Conservation (phyloP, 2,113 vertebrate genomes). For the Cariama cristata region DNA sequence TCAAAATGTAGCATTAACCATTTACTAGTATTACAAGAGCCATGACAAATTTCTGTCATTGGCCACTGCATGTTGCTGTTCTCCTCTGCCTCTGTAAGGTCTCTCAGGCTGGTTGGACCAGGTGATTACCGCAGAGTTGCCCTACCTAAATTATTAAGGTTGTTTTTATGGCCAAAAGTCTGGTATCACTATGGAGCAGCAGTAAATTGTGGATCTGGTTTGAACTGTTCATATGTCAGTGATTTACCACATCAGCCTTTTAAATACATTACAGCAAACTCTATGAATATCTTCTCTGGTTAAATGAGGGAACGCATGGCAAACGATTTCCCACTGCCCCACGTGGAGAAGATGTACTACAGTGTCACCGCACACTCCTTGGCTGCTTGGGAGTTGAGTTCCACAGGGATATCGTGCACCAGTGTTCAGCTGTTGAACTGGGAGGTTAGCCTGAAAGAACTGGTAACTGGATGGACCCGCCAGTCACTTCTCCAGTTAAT, state of each 20-base stretch:
- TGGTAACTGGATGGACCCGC: neutral
- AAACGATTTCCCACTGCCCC: neutral
- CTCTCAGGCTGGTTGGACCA: neutral
- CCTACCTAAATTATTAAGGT: neutral
- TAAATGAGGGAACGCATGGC: neutral
- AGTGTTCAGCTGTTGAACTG: neutral
- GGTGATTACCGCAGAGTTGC: neutral
- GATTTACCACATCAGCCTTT: neutral
- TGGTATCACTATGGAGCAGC: neutral
- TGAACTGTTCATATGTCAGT: neutral
- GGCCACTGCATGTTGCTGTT: neutral
- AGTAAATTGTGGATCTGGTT: neutral
- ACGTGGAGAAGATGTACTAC: neutral
- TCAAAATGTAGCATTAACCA: constrained; percentile 5
- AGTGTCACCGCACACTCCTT: neutral
- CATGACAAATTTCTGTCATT: neutral
- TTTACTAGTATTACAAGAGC: neutral
- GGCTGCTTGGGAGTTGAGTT: neutral
- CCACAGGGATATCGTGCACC: neutral
- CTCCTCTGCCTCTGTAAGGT: neutral
- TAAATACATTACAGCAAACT: neutral
- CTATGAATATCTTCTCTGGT: neutral
- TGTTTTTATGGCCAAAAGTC: neutral
- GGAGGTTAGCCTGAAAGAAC: neutral
- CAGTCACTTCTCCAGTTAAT: neutral